Percentiles rank a stretch among this genome's conserved stretches.
phyloP scores from a whole-genome alignment of 2,888 invertebrate genomes.

The Microctonus brassicae region DNA sequence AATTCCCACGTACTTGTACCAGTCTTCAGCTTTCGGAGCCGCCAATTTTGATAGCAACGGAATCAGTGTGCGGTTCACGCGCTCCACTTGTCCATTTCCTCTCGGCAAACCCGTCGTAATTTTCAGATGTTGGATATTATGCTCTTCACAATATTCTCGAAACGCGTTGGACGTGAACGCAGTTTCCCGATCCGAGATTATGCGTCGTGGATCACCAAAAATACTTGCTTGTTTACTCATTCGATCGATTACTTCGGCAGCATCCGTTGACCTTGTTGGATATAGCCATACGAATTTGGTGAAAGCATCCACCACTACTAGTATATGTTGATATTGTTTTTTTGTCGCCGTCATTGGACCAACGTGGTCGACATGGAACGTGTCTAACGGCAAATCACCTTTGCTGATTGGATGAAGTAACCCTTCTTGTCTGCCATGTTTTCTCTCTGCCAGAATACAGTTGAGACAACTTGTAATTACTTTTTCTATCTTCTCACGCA shows the following conservation, averaged over 20 bases:
- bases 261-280: constrained; percentile 35
- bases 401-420: constrained; percentile 36
- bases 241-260: constrained; percentile 28
- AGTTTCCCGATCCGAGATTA: constrained; percentile 36
- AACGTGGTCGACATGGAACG: constrained; percentile 40
- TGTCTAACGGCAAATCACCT: constrained; percentile 36
- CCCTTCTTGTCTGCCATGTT: constrained; percentile 42
- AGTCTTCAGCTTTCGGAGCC: constrained; percentile 41
- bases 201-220: not conserved
- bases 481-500: constrained; percentile 37
- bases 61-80: constrained; percentile 54
- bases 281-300: constrained; percentile 43
- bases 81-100: constrained; percentile 62
- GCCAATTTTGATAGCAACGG: constrained; percentile 57
- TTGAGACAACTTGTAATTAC: constrained; percentile 38
- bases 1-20: constrained; percentile 11
- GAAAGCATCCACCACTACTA: constrained; percentile 38
- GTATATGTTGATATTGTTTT: constrained; percentile 39
- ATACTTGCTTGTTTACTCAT: not conserved
- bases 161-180: constrained; percentile 27
- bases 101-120: too few relatives aligned
- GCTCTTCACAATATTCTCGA: too few relatives aligned
- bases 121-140: too few relatives aligned
- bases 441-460: constrained; percentile 42
- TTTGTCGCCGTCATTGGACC: constrained; percentile 33